A percentile compares a stretch with the other conserved stretches of the same genome.
These are phyloP conservation scores for Rhimphoctona megacephalus DNA, from an alignment of 2,888 invertebrate species.

Conservation along the genomic window DNA sequence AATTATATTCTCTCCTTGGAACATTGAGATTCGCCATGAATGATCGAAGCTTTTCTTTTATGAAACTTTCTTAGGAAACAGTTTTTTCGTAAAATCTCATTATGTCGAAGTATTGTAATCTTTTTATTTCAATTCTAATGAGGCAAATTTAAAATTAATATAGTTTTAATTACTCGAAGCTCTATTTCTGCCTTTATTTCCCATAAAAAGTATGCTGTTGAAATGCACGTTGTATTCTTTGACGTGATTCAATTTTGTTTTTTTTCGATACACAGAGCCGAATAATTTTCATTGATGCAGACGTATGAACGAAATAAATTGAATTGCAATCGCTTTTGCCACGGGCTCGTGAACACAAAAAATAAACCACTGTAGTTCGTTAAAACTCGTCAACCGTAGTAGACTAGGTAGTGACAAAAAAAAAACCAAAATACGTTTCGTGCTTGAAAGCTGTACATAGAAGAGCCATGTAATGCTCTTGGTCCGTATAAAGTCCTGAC, in stretches of 20 bases:
- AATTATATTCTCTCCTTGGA: not conserved
- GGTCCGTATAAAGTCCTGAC: not conserved
- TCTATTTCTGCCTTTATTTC: not conserved
- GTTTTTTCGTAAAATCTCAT: not conserved
- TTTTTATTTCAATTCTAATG: not conserved
- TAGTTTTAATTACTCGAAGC: not conserved
- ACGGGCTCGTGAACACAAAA: not conserved
- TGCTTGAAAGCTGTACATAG: not conserved
- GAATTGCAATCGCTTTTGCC: not conserved
- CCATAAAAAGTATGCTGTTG: too few species aligned
- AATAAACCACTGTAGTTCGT: slow-evolving; percentile 1
- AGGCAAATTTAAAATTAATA: not conserved
- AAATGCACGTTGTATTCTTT: not conserved
- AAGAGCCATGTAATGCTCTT: not conserved
- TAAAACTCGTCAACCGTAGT: not conserved
- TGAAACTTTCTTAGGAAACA: not conserved
- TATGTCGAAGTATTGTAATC: not conserved
- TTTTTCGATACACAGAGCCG: not conserved
- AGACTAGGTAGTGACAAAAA: not conserved
- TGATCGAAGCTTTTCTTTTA: too few species aligned
- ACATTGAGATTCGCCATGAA: too few species aligned
- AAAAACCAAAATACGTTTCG: not conserved
- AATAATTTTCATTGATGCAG: not conserved
- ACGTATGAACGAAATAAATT: not conserved
- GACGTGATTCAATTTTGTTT: not conserved